Percentiles rank a stretch among this genome's conserved stretches.
phyloP scores from a whole-genome alignment of 1,140 invertebrate genomes.

The Drosophila burlai region DNA sequence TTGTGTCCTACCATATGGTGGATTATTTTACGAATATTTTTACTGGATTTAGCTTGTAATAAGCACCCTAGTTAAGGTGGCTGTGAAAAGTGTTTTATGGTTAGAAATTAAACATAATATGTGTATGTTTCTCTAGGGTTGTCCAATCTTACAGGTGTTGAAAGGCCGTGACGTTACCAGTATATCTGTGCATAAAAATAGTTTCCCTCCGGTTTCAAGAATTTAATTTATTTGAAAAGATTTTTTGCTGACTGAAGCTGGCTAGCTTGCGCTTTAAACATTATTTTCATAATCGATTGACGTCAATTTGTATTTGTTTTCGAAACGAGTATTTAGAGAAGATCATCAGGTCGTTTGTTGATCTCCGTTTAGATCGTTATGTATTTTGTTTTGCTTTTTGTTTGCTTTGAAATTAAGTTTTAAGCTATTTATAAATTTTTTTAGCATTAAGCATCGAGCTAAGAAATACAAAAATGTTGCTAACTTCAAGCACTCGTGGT shows the following conservation, averaged over 20 bases:
- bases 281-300: constrained; percentile 76
- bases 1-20: constrained; percentile 12
- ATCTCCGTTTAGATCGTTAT: constrained; percentile 43
- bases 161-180: not conserved
- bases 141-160: too few relatives aligned
- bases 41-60: constrained; percentile 1
- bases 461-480: constrained; percentile 34
- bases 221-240: constrained; percentile 34
- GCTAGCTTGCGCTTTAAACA: constrained; percentile 58
- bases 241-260: constrained; percentile 15
- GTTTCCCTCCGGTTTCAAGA: constrained; percentile 38
- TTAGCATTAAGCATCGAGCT: constrained; percentile 17
- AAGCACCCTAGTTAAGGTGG: not conserved
- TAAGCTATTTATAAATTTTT: constrained; percentile 32
- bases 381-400: constrained; percentile 50
- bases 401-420: constrained; percentile 59
- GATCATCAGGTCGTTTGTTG: constrained; percentile 52
- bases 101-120: not conserved
- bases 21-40: constrained; percentile 7
- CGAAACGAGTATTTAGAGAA: constrained; percentile 19
- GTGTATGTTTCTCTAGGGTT: too few relatives aligned
- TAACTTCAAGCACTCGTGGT: constrained; percentile 28
- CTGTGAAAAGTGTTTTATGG: not conserved
- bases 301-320: constrained; percentile 73
- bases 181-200: constrained; percentile 45